phyloP scores from a whole-genome alignment of 2,797 vertebrate genomes.

The Gymnothorax javanicus region DNA sequence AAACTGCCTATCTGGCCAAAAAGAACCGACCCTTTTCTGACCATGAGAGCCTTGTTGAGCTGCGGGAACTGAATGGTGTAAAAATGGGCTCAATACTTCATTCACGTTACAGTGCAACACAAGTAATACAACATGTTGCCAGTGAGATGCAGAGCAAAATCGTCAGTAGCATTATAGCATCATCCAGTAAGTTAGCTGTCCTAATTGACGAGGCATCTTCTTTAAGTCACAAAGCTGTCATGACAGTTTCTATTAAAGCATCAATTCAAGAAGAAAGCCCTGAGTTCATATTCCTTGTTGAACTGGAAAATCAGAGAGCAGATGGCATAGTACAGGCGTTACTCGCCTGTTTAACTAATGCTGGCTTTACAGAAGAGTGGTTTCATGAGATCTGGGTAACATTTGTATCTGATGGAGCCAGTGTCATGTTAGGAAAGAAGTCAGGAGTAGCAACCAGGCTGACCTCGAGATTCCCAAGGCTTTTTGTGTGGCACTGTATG shows the following conservation, averaged over 20 bases:
- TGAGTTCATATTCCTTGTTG: constrained; percentile 39
- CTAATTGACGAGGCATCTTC: constrained; percentile 31
- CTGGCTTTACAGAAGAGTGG: no score
- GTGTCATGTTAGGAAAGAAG: no score
- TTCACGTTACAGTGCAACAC: constrained; percentile 24
- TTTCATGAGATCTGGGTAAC: no score
- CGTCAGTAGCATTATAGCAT: constrained; percentile 18
- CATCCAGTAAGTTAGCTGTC: constrained; percentile 35
- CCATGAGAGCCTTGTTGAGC: no score
- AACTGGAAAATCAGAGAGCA: constrained; percentile 36
- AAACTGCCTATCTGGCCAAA: no score
- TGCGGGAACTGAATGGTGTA: no score
- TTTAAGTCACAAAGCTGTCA: constrained; percentile 36
- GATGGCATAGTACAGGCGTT: constrained; percentile 7
- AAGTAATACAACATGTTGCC: constrained; percentile 31
- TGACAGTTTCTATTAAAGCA: constrained; percentile 35
- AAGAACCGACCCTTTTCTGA: no score
- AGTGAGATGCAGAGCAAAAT: constrained; percentile 37
- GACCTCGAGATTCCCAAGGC: no score
- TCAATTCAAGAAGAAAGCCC: constrained; percentile 39
- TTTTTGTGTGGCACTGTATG: no score
- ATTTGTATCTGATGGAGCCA: no score
- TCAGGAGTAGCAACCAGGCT: no score
- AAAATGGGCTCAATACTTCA: no score
- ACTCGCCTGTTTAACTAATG: neutral